These are phyloP conservation scores for Apocheima hispidaria DNA, from an alignment of 2,888 invertebrate species.

Conservation along the genomic window DNA sequence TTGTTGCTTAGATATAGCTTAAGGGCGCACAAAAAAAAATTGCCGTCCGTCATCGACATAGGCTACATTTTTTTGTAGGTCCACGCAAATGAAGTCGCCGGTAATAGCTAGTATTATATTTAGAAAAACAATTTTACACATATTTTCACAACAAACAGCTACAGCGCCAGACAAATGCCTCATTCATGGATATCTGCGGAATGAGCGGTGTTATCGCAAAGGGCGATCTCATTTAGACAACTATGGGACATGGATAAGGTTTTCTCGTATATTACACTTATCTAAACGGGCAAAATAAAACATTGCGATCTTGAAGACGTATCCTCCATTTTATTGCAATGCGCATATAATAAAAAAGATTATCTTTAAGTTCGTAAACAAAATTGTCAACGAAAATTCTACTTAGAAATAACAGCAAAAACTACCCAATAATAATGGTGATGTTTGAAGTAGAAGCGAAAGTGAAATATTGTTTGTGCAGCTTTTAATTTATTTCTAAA, in stretches of 20 bases:
- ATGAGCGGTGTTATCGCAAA: slow-evolving; percentile 3
- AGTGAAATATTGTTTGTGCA: too few relatives aligned
- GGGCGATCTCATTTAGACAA: slow-evolving; percentile 12
- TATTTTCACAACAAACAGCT: background rate
- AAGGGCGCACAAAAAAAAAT: too few relatives aligned
- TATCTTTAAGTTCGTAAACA: background rate
- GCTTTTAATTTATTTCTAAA: too few relatives aligned
- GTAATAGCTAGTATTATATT: too few relatives aligned
- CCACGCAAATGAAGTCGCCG: too few relatives aligned
- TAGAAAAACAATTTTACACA: background rate
- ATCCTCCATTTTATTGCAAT: slow-evolving; percentile 4
- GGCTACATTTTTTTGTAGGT: too few relatives aligned
- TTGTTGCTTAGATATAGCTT: too few relatives aligned
- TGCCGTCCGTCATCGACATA: too few relatives aligned
- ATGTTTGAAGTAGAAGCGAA: too few relatives aligned
- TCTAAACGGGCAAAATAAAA: slow-evolving; percentile 14
- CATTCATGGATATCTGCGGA: slow-evolving; percentile 4
- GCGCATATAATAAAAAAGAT: background rate
- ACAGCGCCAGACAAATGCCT: background rate
- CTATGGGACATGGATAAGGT: slow-evolving; percentile 17
- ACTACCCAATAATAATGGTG: too few relatives aligned
- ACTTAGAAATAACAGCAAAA: too few relatives aligned
- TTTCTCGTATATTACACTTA: slow-evolving; percentile 9
- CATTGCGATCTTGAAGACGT: background rate
- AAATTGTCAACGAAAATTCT: too few relatives aligned